Conservation (phyloP, 2,888 invertebrate genomes). For the Tribolium freemani region DNA sequence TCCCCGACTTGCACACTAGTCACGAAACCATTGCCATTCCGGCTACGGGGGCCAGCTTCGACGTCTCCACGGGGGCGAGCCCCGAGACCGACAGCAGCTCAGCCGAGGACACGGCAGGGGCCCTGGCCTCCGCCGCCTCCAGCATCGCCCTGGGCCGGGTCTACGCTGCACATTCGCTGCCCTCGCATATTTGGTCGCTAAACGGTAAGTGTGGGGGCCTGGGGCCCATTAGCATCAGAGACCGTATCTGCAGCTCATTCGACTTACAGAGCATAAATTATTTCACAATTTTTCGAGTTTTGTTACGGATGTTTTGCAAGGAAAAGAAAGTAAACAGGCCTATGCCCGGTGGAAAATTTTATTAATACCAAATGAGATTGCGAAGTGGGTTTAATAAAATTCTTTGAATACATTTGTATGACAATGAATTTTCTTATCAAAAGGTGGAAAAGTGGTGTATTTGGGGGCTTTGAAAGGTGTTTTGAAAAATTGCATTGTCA, state of each 20-base stretch:
- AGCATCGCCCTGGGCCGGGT: conserved; percentile 80
- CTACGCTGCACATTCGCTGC: conserved; percentile 90
- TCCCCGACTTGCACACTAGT: conserved; percentile 78
- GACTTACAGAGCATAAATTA: neutral
- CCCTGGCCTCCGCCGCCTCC: conserved; percentile 67
- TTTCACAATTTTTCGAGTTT: neutral
- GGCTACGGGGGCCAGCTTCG: conserved; percentile 74
- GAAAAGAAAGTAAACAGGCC: neutral
- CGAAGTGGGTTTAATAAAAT: too few relatives aligned
- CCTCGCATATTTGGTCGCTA: conserved; percentile 93
- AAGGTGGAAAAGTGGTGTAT: too few relatives aligned
- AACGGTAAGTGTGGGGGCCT: conserved; percentile 77
- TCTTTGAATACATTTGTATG: too few relatives aligned
- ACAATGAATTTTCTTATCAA: too few relatives aligned
- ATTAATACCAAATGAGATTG: too few relatives aligned
- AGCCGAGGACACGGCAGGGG: conserved; percentile 74
- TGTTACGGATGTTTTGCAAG: neutral
- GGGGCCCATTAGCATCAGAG: neutral
- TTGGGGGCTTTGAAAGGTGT: too few relatives aligned
- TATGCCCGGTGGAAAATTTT: too few relatives aligned
- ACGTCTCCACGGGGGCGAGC: conserved; percentile 76
- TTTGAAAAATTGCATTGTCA: neutral
- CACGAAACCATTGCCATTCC: conserved; percentile 75
- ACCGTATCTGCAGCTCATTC: neutral
- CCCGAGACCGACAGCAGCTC: conserved; percentile 79